Evolutionary conservation across 2,113 vertebrate genomes (phyloP).

Genomic region (Oryzias celebensis): DNA sequence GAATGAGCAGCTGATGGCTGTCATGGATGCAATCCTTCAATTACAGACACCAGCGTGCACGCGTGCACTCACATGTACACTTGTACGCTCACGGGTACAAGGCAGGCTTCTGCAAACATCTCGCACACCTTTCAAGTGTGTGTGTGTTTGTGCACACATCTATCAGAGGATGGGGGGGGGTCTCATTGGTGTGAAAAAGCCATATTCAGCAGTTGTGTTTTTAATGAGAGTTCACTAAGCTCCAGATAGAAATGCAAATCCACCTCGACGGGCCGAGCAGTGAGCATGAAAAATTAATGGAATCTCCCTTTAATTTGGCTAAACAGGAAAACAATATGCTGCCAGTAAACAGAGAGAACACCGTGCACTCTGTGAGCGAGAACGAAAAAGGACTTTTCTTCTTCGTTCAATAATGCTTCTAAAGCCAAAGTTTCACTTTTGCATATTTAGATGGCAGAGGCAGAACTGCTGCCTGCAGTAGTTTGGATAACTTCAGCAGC

Average conservation of each 20-base stretch:
- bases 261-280: constrained; percentile 50
- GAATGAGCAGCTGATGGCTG: constrained; percentile 98
- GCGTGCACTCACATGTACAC: constrained; percentile 16
- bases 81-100: background rate
- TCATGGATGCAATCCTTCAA: constrained; percentile 99
- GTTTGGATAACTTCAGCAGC: no score
- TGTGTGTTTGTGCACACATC: constrained; percentile 10
- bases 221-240: constrained; percentile 63
- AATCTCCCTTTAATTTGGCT: constrained; percentile 69
- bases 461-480: no score
- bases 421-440: no score
- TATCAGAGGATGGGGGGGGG: background rate
- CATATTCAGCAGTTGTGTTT: constrained; percentile 71
- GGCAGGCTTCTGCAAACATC: no score
- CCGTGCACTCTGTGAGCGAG: no score
- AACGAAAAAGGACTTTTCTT: no score
- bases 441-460: no score
- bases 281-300: constrained; percentile 66
- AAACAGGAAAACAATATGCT: constrained; percentile 50
- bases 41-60: constrained; percentile 72
- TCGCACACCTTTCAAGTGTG: background rate
- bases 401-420: no score
- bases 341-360: constrained; percentile 40
- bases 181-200: no score
- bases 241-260: constrained; percentile 75